These are phyloP conservation scores for Ommatoiulus sabulosus DNA, from an alignment of 2,888 invertebrate genomes.

Conservation along the genomic window DNA sequence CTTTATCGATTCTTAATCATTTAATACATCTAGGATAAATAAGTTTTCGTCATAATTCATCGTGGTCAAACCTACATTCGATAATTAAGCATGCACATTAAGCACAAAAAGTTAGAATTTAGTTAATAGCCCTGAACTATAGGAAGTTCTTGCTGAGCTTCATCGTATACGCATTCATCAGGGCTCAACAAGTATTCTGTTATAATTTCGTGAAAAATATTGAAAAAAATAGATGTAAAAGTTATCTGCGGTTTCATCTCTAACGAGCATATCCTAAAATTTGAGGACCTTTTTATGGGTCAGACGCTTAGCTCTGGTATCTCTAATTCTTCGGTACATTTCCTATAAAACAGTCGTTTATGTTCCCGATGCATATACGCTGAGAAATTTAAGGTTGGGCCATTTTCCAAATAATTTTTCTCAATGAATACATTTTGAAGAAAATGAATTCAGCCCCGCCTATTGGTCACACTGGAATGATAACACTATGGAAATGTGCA, in stretches of 20 bases:
- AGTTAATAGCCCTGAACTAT: neutral
- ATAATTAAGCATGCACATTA: neutral
- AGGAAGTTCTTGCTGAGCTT: neutral
- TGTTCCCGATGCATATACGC: neutral
- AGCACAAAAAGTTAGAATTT: neutral
- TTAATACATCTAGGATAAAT: too few relatives aligned
- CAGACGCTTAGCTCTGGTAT: neutral
- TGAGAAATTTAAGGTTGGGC: slow-evolving; percentile 2
- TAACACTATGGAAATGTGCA: neutral
- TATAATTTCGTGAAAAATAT: neutral
- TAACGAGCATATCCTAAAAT: neutral
- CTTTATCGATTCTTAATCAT: neutral
- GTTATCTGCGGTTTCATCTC: neutral
- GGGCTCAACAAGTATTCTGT: neutral
- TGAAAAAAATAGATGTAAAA: neutral
- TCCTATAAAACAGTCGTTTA: neutral
- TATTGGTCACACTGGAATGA: slow-evolving; percentile 30
- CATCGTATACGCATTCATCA: neutral
- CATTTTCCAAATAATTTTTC: slow-evolving; percentile 5
- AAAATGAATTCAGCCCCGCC: slow-evolving; percentile 25
- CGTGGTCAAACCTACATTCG: too few relatives aligned
- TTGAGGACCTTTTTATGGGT: neutral
- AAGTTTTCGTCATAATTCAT: too few relatives aligned
- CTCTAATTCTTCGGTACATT: neutral
- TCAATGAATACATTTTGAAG: slow-evolving; percentile 13